A percentile compares a stretch with the other conserved stretches of the same genome.
Evolutionary conservation across 92 coral and sea anemone species (phyloP).

Genomic region (Zoanthus sansibaricus): DNA sequence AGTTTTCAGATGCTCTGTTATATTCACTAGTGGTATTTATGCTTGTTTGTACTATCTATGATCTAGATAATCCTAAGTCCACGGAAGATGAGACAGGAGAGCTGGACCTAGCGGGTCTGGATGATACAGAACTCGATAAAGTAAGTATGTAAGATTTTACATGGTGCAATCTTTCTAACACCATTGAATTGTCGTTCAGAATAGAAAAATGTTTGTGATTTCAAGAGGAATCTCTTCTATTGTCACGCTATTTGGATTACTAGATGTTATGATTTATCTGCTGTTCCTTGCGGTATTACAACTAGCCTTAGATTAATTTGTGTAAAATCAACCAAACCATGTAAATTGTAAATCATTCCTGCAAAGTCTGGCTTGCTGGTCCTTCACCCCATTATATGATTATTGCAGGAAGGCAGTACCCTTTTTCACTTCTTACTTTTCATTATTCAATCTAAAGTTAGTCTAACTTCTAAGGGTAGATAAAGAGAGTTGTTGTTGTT

Average conservation of each 20-base stretch:
- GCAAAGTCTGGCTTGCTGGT: too few species aligned
- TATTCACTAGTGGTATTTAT: not conserved
- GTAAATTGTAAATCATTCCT: too few species aligned
- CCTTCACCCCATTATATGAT: too few species aligned
- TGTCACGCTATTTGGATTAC: too few species aligned
- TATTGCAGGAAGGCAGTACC: too few species aligned
- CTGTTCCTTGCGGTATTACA: too few species aligned
- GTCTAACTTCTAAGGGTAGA: not conserved
- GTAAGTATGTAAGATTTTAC: slow-evolving; percentile 45
- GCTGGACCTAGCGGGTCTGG: slow-evolving; percentile 88
- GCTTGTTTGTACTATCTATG: not conserved
- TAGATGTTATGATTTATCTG: too few species aligned
- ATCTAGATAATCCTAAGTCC: slow-evolving; percentile 31
- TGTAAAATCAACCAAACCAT: too few species aligned
- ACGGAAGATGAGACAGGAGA: slow-evolving; percentile 70
- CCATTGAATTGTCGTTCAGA: not conserved
- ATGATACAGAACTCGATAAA: slow-evolving; percentile 92
- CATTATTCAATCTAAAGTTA: too few species aligned
- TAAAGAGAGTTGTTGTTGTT: not conserved
- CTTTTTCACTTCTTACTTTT: too few species aligned
- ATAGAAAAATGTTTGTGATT: not conserved
- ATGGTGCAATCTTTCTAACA: not conserved
- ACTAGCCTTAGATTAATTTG: too few species aligned
- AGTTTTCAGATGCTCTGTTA: too few species aligned
- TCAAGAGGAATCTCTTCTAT: not conserved